Conservation (phyloP, 1,140 invertebrate species). For the Papilio xuthus region DNA sequence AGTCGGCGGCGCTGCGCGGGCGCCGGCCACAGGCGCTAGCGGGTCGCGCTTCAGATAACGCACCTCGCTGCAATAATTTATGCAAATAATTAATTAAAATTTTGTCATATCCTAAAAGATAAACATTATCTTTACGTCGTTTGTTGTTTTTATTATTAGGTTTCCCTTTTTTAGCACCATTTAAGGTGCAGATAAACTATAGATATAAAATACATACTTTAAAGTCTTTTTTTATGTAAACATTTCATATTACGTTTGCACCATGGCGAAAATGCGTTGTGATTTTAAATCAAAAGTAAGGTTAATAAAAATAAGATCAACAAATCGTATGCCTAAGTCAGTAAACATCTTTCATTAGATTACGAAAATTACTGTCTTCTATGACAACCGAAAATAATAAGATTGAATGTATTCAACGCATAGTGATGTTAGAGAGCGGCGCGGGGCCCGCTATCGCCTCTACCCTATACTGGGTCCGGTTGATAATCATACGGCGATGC, state of each 20-base stretch:
- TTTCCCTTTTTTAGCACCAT: neutral
- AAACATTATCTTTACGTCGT: neutral
- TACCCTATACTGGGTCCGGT: slow-evolving; percentile 33
- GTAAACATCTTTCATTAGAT: neutral
- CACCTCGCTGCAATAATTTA: slow-evolving; percentile 7
- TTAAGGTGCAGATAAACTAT: neutral
- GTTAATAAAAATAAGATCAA: no score
- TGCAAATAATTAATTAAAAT: slow-evolving; percentile 31
- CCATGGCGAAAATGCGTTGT: no score
- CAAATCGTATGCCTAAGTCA: neutral
- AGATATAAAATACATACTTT: neutral
- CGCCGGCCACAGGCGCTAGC: slow-evolving; percentile 19
- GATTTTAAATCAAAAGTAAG: no score
- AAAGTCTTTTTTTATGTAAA: no score
- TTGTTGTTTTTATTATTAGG: neutral
- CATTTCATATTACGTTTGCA: no score
- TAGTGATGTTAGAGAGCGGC: neutral
- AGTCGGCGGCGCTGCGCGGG: slow-evolving; percentile 35
- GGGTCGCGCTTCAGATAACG: neutral
- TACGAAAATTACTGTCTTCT: neutral
- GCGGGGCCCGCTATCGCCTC: slow-evolving; percentile 21
- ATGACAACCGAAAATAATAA: neutral
- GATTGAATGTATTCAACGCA: no score
- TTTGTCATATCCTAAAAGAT: slow-evolving; percentile 26
- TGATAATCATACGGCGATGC: slow-evolving; percentile 59